Evolutionary conservation across 2,888 invertebrate species (phyloP), one percentile per base, ranked within the genome.

Genomic region (Beris morrisii): DNA sequence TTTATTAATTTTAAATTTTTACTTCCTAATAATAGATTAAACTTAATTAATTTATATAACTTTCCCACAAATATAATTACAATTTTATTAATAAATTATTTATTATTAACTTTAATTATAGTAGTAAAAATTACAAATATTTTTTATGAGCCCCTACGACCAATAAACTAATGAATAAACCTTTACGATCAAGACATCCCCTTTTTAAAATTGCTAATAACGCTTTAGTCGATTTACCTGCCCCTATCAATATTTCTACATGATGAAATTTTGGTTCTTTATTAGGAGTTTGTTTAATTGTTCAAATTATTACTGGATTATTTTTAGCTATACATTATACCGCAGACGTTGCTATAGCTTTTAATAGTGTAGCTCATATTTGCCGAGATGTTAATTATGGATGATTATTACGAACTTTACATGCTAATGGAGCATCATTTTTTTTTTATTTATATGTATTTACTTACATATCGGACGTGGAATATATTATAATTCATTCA

Each of bases 391-490:
- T 22, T 22, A 22, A 22, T 22, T 22, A 22, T 22, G 22, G 22
- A 2, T 22, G 22, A 22, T 22, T 22, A 22, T 22, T 22, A 22
- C 22, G 22, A 22, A 22, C 22, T 3, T 22, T 88, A 5, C 89
- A 90, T 74, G 86, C 88, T 57, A 90, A 90, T 77, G 88, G 88
- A 53, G 89, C 88, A 50, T 88, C 88, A n/a, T n/a, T 43, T 83
- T 89, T 73, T 89, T 90, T n/a, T n/a, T n/a, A n/a, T n/a, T 90
- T 82, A 84, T 90, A 79, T 87, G 85, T 77, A 77, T 89, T 74
- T 89, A 88, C 73, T 31, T 85, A n/a, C n/a, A n/a, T n/a, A n/a
- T n/a, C n/a, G n/a, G n/a, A n/a, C n/a, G n/a, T n/a, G n/a, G n/a
- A n/a, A n/a, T n/a, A n/a, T n/a, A n/a, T n/a, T n/a, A 84, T 73